Base-by-base conservation (phyloP, 2,113 vertebrate genomes). In the Eubucco bourcierii region DNA sequence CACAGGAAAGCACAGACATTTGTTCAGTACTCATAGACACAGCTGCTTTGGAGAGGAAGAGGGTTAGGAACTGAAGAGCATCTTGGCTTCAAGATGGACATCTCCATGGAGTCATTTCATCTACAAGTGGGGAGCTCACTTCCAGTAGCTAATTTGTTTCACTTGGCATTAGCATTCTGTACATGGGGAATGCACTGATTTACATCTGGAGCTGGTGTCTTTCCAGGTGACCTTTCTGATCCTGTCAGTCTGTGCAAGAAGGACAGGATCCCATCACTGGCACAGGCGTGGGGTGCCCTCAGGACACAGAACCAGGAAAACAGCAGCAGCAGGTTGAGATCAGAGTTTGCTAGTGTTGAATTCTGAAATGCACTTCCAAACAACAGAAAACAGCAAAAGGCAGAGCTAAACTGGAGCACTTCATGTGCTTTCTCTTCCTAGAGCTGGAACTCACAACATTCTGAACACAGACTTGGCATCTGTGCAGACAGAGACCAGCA, bases 21-120 rank as follows among this genome's bases (percentile, higher is more conserved):
- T 98, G 98, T 98, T 99, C 98, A 98, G 98, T 98, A 98, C 98
- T 98, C 98, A 97, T 93, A 97, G 96, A 97, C 97, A 98, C 97
- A 98, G 98, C 98, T 98, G 98, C 98, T 98, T 98, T 98, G 96
- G 97, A 98, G 98, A 98, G 93, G 85, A 95, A 97, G 74, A 94
- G 53, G 89, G 95, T 96, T 95, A 97, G 95, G 91, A 96, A 96
- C 31, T 90, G 92, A 96, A 96, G 70, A 96, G 88, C 37, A 61
- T 96, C 96, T 79, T 93, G 90, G 86, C 94, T 96, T 94, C 74
- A 91, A 93, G 94, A 96, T 33, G 47, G 85, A 94, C 70, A 90
- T 67, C 68, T 87, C 75, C 61, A 66, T 15, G 86, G 94, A 96
- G 93, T 96, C 90, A 96, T 96, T 96, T 96, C 81, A 94, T 94